These are phyloP conservation scores for Procapra przewalskii DNA, from an alignment of 2,113 vertebrate species.

Conservation along the genomic window DNA sequence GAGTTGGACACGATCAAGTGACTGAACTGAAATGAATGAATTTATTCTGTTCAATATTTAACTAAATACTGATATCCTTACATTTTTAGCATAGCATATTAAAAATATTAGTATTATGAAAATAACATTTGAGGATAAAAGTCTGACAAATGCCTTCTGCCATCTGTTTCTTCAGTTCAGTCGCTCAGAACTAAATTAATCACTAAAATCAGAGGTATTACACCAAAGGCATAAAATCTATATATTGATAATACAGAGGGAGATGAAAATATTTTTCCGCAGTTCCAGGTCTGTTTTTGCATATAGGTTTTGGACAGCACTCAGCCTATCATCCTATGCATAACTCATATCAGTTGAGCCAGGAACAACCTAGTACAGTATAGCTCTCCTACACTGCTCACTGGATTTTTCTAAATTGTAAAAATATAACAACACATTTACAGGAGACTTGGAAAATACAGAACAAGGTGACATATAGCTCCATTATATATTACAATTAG, in stretches of 20 bases:
- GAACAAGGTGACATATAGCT: not conserved
- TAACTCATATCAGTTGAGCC: not conserved
- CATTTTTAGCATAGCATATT: not conserved
- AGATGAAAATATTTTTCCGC: not conserved
- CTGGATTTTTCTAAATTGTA: not conserved
- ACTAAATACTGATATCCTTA: not conserved
- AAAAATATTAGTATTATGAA: not conserved
- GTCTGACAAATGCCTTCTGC: not conserved
- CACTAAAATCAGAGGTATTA: not conserved
- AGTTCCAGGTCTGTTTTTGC: not conserved
- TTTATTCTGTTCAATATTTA: not conserved
- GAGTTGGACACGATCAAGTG: rapidly evolving
- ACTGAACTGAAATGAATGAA: not conserved
- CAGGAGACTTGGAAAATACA: not conserved
- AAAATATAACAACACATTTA: not conserved
- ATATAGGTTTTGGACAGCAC: not conserved
- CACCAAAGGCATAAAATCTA: not conserved
- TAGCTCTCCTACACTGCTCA: not conserved
- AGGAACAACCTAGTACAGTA: not conserved
- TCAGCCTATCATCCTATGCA: not conserved
- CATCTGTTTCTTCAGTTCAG: not conserved
- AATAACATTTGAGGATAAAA: slow-evolving; percentile 10
- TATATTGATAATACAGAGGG: not conserved
- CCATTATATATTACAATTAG: not conserved
- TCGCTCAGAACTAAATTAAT: not conserved